A percentile compares a stretch with the other conserved stretches of the same genome.
These are phyloP conservation scores for Myzus persicae DNA, from an alignment of 1,140 invertebrate species.

Conservation along the genomic window DNA sequence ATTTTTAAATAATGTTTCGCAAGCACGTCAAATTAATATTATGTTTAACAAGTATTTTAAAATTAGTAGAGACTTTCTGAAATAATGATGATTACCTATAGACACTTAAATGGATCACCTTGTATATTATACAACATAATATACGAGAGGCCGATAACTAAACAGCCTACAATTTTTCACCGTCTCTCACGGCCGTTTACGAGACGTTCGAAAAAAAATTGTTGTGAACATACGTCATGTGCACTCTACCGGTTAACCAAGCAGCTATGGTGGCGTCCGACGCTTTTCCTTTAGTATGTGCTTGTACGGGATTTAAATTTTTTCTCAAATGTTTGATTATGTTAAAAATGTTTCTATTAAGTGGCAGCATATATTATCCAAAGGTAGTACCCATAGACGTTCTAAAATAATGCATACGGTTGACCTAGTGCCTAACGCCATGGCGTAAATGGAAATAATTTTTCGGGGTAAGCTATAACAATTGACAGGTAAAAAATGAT, in stretches of 20 bases:
- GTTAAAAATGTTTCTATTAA: background rate
- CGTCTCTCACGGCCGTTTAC: background rate
- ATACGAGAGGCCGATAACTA: background rate
- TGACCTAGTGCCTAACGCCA: background rate
- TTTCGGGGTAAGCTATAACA: no score
- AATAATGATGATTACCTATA: no score
- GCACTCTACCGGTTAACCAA: background rate
- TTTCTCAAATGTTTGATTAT: background rate
- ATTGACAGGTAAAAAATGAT: no score
- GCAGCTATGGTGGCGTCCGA: background rate
- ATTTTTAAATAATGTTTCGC: background rate
- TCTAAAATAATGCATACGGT: background rate
- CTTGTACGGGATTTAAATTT: background rate
- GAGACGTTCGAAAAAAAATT: background rate
- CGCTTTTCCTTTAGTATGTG: background rate
- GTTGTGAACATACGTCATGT: background rate
- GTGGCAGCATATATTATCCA: background rate
- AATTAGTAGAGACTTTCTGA: no score
- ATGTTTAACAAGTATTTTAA: no score
- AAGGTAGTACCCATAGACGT: no score
- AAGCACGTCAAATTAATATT: no score
- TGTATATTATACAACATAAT: background rate
- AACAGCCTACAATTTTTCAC: background rate
- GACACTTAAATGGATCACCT: no score
- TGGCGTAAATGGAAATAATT: background rate